Evolutionary conservation across 2,888 invertebrate genomes (phyloP), one percentile per base, ranked within the genome.

Genomic region (Heliconius sara): DNA sequence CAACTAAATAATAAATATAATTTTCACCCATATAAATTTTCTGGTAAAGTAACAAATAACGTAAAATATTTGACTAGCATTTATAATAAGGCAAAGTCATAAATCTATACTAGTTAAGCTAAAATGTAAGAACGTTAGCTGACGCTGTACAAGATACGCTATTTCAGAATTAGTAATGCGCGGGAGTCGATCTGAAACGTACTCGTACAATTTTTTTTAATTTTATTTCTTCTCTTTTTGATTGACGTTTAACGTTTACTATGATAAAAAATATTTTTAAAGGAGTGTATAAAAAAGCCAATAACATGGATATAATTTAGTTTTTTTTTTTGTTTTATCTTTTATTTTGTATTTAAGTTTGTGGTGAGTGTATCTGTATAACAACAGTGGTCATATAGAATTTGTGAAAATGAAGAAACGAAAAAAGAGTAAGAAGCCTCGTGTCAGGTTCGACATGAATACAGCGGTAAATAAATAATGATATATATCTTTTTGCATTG

Each of bases 381-480:
- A 27, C 27, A 3, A 52, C 6, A 52, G 22, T 7, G 22, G 9
- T 60, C n/a, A 60, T 60, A 60, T 10, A n/a, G n/a, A 52, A 52
- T 52, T 60, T 60, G 60, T 60, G 71, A 91, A 88, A 88, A 93
- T 93, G 93, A 93, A 91, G 86, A 89, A 88, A 83, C 89, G 92
- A 22, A 93, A 91, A 88, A 93, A 92, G 85, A 90, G 89, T 63
- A 89, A 87, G 39, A 89, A 89, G 77, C 90, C 93, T 39, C 89
- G 91, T 3, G 89, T 95, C 16, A 88, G 93, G 25, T 92, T 93
- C 80, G 91, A 94, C 80, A 89, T 93, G 68, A 87, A 89, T 27
- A 89, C 88, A 85, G 87, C 89, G 90, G 94, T 94, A 83, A 91
- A 65, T 22, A 63, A 52, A 60, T 57, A 7, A 57, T 22, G 3